Conservation (phyloP, 2,797 vertebrate genomes). For the Betta splendens region DNA sequence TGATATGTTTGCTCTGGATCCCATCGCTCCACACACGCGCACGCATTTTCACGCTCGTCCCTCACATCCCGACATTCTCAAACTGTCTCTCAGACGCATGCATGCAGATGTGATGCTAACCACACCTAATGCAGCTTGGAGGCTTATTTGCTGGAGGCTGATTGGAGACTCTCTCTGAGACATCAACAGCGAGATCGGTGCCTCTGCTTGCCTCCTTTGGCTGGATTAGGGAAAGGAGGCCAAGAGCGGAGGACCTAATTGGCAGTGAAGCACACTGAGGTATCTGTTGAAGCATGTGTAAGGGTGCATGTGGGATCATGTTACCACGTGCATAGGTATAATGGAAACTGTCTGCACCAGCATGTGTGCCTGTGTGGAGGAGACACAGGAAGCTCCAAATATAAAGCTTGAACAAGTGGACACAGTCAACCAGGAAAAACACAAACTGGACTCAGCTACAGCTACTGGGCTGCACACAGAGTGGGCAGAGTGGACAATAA, state of each 20-base stretch:
- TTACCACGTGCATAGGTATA: background rate
- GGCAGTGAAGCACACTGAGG: constrained; percentile 30
- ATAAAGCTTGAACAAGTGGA: constrained; percentile 25
- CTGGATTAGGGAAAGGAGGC: constrained; percentile 40
- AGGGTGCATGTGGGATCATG: constrained; percentile 3
- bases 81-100: constrained; percentile 34
- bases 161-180: constrained; percentile 19
- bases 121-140: constrained; percentile 44
- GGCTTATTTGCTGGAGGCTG: constrained; percentile 44
- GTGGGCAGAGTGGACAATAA: background rate
- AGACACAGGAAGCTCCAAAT: constrained; percentile 10
- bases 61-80: constrained; percentile 30
- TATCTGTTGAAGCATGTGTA: background rate
- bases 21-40: constrained; percentile 34
- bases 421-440: constrained; percentile 27
- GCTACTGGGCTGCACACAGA: constrained; percentile 25
- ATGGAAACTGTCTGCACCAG: background rate
- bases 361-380: background rate
- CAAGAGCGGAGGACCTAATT: constrained; percentile 38
- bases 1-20: constrained; percentile 69
- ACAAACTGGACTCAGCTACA: constrained; percentile 29
- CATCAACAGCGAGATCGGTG: constrained; percentile 42
- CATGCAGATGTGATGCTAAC: constrained; percentile 39
- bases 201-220: constrained; percentile 41
- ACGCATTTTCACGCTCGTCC: constrained; percentile 1